Evolutionary conservation across 2,888 invertebrate species (phyloP), one percentile per base, ranked within the genome.

Genomic region (Apantesis nais): DNA sequence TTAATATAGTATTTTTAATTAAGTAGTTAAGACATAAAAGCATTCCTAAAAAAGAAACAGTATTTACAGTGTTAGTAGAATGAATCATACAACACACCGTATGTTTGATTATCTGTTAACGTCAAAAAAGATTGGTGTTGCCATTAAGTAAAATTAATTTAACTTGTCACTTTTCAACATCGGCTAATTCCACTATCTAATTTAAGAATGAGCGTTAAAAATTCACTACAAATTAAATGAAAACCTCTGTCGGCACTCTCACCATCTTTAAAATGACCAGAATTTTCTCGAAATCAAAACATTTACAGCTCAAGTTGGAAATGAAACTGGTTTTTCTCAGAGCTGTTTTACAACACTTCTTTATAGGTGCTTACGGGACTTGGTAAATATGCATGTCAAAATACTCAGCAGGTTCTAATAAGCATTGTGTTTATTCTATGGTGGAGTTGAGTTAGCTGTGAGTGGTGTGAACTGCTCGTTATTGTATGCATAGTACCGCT

Each of bases 281-380:
- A 62, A 62, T 70, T 64, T 62, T 66, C 70, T 66, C 12, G 31
- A 63, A 63, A 68, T 64, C 34, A 67, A 71, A 67, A 31, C 25
- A 41, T 68, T 68, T 70, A 74, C 68, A 52, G 34, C 25, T 61
- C 72, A 71, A 70, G 55, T 64, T 74, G 52, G 74, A 74, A 68
- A 52, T 66, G 29, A 62, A 74, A 79, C 79, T 60, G 79, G 77
- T 76, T 72, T 70, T 70, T 74, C 52, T 71, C 12, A 58, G 44
- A 71, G 66, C 68, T 29, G 68, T 66, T 70, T 61, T 67, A 70
- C 68, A 61, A 71, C 70, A n/a, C 34, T n/a, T 69, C 31, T 69
- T 69, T 58, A 71, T 68, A 62, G 58, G 39, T 31, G 48, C 65
- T 66, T 37, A 52, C 77, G 78, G 82, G 81, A 81, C 74, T 58